Percentiles rank a stretch among this genome's conserved stretches.
phyloP scores from a whole-genome alignment of 1,140 invertebrate genomes.

The Lordiphosa mommai region DNA sequence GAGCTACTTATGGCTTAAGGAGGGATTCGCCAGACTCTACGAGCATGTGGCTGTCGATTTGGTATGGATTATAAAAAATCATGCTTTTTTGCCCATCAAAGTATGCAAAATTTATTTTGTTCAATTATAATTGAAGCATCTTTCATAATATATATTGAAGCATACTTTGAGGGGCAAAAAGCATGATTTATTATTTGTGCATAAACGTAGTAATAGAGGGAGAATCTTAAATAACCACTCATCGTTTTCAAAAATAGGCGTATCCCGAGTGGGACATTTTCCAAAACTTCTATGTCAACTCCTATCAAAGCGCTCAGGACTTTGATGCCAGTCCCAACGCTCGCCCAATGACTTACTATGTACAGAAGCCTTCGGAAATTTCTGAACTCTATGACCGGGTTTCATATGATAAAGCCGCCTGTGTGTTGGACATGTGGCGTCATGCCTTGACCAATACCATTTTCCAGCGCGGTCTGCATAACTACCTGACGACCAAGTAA shows the following conservation, averaged over 20 bases:
- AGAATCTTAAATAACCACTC: no score
- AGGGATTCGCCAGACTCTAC: slow-evolving; percentile 81
- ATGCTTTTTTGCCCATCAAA: no score
- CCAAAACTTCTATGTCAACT: slow-evolving; percentile 88
- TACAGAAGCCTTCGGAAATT: slow-evolving; percentile 87
- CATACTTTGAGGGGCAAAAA: no score
- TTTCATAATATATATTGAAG: no score
- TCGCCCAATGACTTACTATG: slow-evolving; percentile 88
- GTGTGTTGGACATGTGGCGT: slow-evolving; percentile 95
- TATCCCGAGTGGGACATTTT: slow-evolving; percentile 87
- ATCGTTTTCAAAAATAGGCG: no score
- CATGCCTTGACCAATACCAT: slow-evolving; percentile 91
- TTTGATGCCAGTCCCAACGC: slow-evolving; percentile 83
- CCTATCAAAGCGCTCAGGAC: slow-evolving; percentile 84
- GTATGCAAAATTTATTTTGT: no score
- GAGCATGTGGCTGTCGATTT: slow-evolving; percentile 59
- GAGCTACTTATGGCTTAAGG: slow-evolving; percentile 83
- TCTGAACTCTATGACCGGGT: slow-evolving; percentile 89
- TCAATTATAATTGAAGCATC: no score
- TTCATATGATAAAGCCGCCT: slow-evolving; percentile 85
- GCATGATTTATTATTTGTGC: no score
- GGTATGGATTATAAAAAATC: slow-evolving; percentile 32
- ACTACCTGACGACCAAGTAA: slow-evolving; percentile 86
- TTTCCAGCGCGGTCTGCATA: slow-evolving; percentile 90
- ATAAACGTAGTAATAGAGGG: no score